Conservation (phyloP, 2,113 vertebrate genomes). For the Zosterops borbonicus region DNA sequence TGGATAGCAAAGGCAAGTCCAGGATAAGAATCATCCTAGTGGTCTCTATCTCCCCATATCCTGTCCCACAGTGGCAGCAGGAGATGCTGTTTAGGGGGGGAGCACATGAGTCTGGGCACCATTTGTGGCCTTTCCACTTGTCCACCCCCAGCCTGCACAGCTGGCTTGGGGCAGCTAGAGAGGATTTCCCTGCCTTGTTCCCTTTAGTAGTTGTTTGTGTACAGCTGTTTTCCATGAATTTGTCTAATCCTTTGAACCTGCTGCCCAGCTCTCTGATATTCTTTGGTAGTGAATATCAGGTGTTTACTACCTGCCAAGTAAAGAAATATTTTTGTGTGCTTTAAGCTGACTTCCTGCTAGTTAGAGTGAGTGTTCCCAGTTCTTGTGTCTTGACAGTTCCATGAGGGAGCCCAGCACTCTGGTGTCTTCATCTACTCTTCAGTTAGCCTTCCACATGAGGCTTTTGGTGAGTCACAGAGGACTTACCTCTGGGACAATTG, state of each 20-base stretch:
- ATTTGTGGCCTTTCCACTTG: not conserved
- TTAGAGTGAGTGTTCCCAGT: not conserved
- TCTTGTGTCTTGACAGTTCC: not conserved
- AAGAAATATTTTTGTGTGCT: not conserved
- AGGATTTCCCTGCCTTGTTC: not conserved
- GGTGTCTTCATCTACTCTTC: not conserved
- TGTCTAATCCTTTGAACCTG: not conserved
- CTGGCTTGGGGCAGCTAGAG: not conserved
- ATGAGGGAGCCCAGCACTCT: too few species aligned
- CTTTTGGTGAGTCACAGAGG: not conserved
- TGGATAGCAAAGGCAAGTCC: not conserved
- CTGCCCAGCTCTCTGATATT: not conserved
- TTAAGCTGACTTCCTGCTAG: not conserved
- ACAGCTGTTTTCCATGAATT: not conserved
- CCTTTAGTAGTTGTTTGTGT: not conserved
- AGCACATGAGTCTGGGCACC: fast-evolving
- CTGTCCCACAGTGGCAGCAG: not conserved
- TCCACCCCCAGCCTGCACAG: not conserved
- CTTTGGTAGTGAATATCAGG: not conserved
- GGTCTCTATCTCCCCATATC: not conserved
- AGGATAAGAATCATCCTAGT: not conserved
- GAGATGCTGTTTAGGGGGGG: not conserved
- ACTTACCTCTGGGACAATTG: not conserved
- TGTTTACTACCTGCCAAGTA: not conserved
- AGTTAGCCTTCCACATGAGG: not conserved